Base-by-base conservation (phyloP, 2,888 invertebrate genomes). In the Cryptocephalus moraei region DNA sequence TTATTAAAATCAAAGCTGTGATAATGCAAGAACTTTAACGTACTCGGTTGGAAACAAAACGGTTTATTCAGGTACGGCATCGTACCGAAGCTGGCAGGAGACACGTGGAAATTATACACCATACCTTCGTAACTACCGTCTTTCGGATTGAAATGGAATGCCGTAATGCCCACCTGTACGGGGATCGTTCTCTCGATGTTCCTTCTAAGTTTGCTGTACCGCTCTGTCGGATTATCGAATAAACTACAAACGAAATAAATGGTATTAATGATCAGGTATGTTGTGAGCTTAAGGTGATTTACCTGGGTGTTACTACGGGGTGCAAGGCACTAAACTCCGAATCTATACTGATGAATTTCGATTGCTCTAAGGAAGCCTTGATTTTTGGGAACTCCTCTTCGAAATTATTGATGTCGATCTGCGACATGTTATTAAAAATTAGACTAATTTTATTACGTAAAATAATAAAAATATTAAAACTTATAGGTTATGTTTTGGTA, bases 1-100 rank as follows among this genome's bases (percentile, higher is more conserved):
- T 85, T 84, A 67, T 87, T 86, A 63, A 86, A 88, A 70, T 88
- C 78, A 67, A 84, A 84, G 22, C 78, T 75, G 62, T 82, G 73
- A 44, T 64, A 65, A 56, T 75, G 74, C 33, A 86, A 71, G 66
- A 86, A 88, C 48, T 78, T 75, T 10, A 84, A 59, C 4, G 80
- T 76, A 1, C 79, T 77, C 1, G 80, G 75, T 71, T 84, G 81
- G 60, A 80, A 81, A 39, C 74, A 70, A 61, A 82, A 79, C 32
- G 73, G 68, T 53, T 76, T 77, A 22, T 22, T 22, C 22, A 22
- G 22, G 6, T 22, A 22, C 60, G 82, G 76, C n/a, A 80, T 68
- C 43, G 75, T 74, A 1, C 77, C 79, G 64, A 84, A 76, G 1
- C 75, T 65, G 61, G 78, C 75, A 0, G 88, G 86, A 54, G 80